These are phyloP conservation scores for Aphelinus certus DNA, from an alignment of 1,140 invertebrate genomes.

Conservation along the genomic window DNA sequence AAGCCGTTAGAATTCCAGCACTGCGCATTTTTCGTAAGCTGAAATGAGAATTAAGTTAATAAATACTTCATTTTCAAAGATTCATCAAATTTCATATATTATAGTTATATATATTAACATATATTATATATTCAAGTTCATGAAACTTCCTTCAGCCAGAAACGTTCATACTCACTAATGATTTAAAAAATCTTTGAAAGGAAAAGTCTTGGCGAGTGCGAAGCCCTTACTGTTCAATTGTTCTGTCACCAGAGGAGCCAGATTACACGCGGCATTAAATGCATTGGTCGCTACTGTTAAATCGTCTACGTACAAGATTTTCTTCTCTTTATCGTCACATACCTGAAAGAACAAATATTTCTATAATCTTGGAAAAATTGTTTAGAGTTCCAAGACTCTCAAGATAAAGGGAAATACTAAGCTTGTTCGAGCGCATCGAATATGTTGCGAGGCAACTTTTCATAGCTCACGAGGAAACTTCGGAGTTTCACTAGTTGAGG, in stretches of 20 bases:
- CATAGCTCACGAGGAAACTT: neutral
- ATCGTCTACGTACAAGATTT: neutral
- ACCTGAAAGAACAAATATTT: neutral
- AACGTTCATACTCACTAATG: too few species aligned
- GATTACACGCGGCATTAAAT: neutral
- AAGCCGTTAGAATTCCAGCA: neutral
- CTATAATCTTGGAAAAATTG: too few species aligned
- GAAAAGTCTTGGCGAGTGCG: too few species aligned
- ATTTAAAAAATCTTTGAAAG: too few species aligned
- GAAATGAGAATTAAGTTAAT: neutral
- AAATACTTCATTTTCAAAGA: too few species aligned
- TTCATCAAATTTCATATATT: too few species aligned
- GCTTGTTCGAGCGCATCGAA: neutral
- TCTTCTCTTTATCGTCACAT: neutral
- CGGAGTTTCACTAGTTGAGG: neutral
- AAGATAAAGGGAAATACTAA: neutral
- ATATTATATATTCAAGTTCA: too few species aligned
- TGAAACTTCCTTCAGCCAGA: too few species aligned
- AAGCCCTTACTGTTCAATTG: neutral
- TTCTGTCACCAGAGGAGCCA: neutral
- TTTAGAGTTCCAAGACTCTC: neutral
- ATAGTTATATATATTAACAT: too few species aligned
- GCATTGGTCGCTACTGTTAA: neutral
- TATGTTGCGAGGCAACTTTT: neutral
- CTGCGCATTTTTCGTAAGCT: conserved; percentile 10